A percentile compares a stretch with the other conserved stretches of the same genome.
Evolutionary conservation across 2,797 vertebrate species (phyloP).

Genomic region (Danio choprae): DNA sequence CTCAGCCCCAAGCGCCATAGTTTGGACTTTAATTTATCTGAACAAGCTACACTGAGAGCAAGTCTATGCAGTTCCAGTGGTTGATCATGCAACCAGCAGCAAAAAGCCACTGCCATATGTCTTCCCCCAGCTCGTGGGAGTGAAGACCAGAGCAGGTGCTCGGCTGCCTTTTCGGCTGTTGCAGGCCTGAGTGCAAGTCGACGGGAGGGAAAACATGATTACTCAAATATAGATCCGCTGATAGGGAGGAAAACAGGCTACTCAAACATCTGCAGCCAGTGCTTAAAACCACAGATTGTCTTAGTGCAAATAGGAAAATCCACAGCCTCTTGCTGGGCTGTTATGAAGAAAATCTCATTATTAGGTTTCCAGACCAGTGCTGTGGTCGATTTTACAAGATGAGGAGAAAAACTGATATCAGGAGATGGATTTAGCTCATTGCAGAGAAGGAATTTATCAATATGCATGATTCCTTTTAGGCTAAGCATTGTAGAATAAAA

Average conservation of each 20-base stretch:
- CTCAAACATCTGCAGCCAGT: slow-evolving; percentile 57
- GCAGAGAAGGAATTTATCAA: not conserved
- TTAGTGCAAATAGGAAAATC: not conserved
- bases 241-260: slow-evolving; percentile 46
- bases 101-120: slow-evolving; percentile 46
- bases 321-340: not conserved
- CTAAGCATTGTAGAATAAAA: not conserved
- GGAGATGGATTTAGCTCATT: slow-evolving; percentile 29
- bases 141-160: slow-evolving; percentile 52
- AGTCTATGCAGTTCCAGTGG: slow-evolving; percentile 44
- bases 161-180: slow-evolving; percentile 38
- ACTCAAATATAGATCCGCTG: slow-evolving; percentile 60
- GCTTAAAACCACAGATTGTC: slow-evolving; percentile 41
- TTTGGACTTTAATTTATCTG: slow-evolving; percentile 49
- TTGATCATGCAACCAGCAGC: slow-evolving; percentile 44
- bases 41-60: slow-evolving; percentile 2
- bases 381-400: slow-evolving; percentile 15
- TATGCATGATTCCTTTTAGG: not conserved
- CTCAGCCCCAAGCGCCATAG: slow-evolving; percentile 13
- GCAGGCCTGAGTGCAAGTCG: slow-evolving; percentile 48
- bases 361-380: slow-evolving; percentile 44
- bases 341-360: slow-evolving; percentile 53
- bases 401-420: slow-evolving; percentile 20
- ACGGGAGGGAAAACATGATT: slow-evolving; percentile 57
- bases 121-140: slow-evolving; percentile 11